phyloP scores from a whole-genome alignment of 2,888 invertebrate species.

The Rhimphoctona megacephalus region DNA sequence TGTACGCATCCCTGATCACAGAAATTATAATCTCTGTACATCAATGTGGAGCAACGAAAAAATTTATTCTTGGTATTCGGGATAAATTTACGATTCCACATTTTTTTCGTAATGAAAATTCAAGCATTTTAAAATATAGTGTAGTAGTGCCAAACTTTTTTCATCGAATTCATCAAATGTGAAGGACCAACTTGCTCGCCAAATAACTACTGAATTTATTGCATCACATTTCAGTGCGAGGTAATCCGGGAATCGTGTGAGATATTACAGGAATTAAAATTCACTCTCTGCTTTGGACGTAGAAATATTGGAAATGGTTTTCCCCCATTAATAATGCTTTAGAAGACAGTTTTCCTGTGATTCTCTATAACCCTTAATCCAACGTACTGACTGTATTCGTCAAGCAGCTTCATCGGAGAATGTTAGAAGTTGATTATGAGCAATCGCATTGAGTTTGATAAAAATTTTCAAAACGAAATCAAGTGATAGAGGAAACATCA shows the following conservation, averaged over 20 bases:
- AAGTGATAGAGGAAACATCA: neutral
- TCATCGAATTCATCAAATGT: constrained; percentile 36
- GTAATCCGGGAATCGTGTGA: constrained; percentile 22
- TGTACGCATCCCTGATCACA: neutral
- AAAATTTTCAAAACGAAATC: neutral
- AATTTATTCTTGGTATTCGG: constrained; percentile 5
- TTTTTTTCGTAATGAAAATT: constrained; percentile 1
- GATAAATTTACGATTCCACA: neutral
- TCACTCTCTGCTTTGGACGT: constrained; percentile 1
- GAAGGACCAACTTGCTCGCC: neutral
- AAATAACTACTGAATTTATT: constrained; percentile 30
- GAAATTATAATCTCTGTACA: neutral
- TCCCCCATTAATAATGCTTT: constrained; percentile 25
- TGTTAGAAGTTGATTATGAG: neutral
- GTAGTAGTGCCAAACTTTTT: neutral
- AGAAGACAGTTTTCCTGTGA: constrained; percentile 6
- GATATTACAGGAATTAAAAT: constrained; percentile 29
- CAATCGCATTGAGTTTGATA: neutral
- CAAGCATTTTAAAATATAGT: constrained; percentile 2
- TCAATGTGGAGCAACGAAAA: neutral
- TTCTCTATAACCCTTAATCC: neutral
- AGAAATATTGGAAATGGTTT: constrained; percentile 43
- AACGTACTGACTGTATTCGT: neutral
- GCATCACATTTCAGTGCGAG: neutral
- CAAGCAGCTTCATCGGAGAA: neutral